Percentiles rank a stretch among this genome's conserved stretches.
Evolutionary conservation across 2,797 vertebrate genomes (phyloP).

Genomic region (Ceyx erithaca): DNA sequence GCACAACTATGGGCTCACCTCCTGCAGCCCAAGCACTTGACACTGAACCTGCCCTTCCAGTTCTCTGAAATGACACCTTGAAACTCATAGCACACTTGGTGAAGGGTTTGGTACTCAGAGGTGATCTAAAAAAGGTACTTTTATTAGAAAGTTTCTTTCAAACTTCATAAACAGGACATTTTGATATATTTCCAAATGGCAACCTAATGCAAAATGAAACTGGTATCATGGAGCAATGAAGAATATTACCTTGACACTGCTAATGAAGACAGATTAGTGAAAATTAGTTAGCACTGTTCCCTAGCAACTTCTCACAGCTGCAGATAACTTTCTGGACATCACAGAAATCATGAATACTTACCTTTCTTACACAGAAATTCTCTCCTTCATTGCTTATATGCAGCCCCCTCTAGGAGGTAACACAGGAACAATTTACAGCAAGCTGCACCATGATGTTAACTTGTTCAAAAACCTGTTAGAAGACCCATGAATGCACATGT

Average conservation of each 20-base stretch:
- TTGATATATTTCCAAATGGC: background rate
- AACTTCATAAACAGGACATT: background rate
- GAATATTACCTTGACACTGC: background rate
- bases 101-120: background rate
- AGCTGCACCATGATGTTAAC: background rate
- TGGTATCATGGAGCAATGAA: background rate
- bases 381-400: background rate
- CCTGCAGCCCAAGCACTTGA: background rate
- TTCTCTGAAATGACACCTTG: accelerated
- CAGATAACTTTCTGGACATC: constrained; percentile 38
- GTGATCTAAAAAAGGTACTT: background rate
- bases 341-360: background rate
- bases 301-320: constrained; percentile 65
- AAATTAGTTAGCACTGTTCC: constrained; percentile 41
- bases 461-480: background rate
- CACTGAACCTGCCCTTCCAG: background rate
- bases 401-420: background rate
- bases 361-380: background rate
- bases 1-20: background rate
- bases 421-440: background rate
- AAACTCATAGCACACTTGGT: background rate
- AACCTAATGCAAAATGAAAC: background rate
- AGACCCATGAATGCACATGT: accelerated
- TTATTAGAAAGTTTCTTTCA: background rate
- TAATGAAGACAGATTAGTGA: background rate